Conservation (phyloP, 1,140 invertebrate species). For the Propsilocerus akamusi region DNA sequence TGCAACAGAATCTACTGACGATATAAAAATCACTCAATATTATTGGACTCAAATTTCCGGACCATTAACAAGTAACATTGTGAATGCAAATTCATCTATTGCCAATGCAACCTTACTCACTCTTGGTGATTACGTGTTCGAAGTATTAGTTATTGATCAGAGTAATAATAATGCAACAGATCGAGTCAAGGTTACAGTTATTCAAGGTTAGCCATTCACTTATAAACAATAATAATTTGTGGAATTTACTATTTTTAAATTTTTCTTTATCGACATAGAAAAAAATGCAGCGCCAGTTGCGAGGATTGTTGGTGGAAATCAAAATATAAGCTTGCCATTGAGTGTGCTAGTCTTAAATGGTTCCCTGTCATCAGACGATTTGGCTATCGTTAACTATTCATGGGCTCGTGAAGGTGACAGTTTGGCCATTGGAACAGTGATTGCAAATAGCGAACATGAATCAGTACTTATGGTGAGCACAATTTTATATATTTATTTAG, state of each 20-base stretch:
- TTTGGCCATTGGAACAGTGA: slow-evolving; percentile 63
- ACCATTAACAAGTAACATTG: slow-evolving; percentile 33
- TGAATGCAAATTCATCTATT: slow-evolving; percentile 25
- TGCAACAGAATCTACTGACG: slow-evolving; percentile 66
- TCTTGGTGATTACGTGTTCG: slow-evolving; percentile 68
- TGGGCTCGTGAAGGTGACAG: slow-evolving; percentile 70
- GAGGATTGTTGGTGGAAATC: slow-evolving; percentile 61
- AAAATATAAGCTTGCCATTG: slow-evolving; percentile 53
- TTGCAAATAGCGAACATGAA: slow-evolving; percentile 50
- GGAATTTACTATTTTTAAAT: neutral
- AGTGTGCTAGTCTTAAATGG: slow-evolving; percentile 69
- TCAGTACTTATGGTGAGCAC: slow-evolving; percentile 55
- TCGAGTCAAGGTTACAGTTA: slow-evolving; percentile 58
- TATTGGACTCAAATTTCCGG: slow-evolving; percentile 62
- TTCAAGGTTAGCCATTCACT: slow-evolving; percentile 48
- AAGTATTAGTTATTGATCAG: slow-evolving; percentile 68
- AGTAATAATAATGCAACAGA: slow-evolving; percentile 59
- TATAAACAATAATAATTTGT: neutral
- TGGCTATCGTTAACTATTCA: slow-evolving; percentile 62
- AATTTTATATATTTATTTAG: neutral
- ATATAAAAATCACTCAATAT: slow-evolving; percentile 63
- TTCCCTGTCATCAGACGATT: slow-evolving; percentile 68
- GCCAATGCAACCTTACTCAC: slow-evolving; percentile 64
- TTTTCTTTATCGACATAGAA: slow-evolving; percentile 32
- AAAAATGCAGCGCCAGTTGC: slow-evolving; percentile 76